These are phyloP conservation scores for Trisateles emortualis DNA, from an alignment of 2,888 invertebrate genomes.

Conservation along the genomic window DNA sequence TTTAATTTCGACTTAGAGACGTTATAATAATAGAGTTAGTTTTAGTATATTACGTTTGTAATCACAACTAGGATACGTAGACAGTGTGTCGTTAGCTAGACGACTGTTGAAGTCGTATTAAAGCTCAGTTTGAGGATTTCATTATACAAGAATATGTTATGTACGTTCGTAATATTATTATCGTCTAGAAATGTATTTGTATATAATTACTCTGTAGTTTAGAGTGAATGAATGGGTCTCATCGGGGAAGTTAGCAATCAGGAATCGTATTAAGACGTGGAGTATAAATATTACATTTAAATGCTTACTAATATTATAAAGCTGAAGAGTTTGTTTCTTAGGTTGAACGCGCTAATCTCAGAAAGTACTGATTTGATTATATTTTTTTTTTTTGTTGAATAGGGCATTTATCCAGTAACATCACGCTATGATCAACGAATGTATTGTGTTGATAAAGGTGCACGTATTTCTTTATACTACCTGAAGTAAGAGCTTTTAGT, in stretches of 20 bases:
- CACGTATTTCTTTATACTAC: no score
- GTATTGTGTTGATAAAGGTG: no score
- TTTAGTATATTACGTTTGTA: not conserved
- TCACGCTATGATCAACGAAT: no score
- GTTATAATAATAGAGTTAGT: not conserved
- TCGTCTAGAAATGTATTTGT: not conserved
- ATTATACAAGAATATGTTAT: constrained; percentile 1
- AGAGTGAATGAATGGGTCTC: not conserved
- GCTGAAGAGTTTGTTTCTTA: no score
- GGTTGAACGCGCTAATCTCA: no score
- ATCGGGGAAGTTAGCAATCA: not conserved
- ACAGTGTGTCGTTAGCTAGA: not conserved
- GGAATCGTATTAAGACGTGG: no score
- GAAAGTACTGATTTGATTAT: no score
- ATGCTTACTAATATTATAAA: no score
- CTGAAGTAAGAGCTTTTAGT: no score
- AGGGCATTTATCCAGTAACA: no score
- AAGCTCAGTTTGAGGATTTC: constrained; percentile 5
- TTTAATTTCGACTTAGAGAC: constrained; percentile 1
- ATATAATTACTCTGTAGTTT: not conserved
- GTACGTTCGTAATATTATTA: not conserved
- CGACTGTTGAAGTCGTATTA: not conserved
- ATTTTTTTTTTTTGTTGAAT: no score
- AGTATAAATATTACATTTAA: no score
- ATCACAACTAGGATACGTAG: not conserved